phyloP scores from a whole-genome alignment of 2,113 vertebrate species.

The Catagonus wagneri region DNA sequence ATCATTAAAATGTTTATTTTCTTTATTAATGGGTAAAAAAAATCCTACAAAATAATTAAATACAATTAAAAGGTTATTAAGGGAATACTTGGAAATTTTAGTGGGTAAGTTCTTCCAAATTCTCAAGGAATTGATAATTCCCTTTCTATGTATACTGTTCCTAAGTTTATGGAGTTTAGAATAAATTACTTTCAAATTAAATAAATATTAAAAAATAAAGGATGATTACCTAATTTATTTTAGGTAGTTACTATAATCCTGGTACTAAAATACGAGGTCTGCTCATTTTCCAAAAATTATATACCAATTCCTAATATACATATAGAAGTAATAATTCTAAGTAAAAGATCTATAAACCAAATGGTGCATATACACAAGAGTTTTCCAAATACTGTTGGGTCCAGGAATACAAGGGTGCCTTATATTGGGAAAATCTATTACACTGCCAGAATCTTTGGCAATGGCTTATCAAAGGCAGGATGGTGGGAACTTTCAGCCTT shows the following conservation, averaged over 20 bases:
- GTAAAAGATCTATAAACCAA: background rate
- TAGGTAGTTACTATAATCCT: background rate
- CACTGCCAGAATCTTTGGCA: background rate
- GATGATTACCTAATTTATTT: background rate
- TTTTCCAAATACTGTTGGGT: background rate
- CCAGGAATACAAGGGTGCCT: background rate
- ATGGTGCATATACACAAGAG: background rate
- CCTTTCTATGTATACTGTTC: background rate
- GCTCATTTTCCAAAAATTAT: background rate
- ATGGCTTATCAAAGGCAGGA: background rate
- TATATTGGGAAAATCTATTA: background rate
- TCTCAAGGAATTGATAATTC: background rate
- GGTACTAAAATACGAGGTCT: background rate
- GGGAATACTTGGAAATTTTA: background rate
- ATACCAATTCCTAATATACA: background rate
- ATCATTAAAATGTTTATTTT: background rate
- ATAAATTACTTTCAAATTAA: background rate
- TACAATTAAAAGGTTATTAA: background rate
- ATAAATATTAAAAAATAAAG: background rate
- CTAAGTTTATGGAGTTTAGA: background rate
- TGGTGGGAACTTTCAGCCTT: background rate
- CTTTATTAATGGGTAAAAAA: conserved; percentile 13
- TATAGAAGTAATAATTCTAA: background rate
- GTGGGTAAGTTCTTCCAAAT: background rate
- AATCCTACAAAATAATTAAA: background rate